Base-by-base conservation (phyloP, 2,797 vertebrate genomes). In the Microctenopoma stevenorrisi region DNA sequence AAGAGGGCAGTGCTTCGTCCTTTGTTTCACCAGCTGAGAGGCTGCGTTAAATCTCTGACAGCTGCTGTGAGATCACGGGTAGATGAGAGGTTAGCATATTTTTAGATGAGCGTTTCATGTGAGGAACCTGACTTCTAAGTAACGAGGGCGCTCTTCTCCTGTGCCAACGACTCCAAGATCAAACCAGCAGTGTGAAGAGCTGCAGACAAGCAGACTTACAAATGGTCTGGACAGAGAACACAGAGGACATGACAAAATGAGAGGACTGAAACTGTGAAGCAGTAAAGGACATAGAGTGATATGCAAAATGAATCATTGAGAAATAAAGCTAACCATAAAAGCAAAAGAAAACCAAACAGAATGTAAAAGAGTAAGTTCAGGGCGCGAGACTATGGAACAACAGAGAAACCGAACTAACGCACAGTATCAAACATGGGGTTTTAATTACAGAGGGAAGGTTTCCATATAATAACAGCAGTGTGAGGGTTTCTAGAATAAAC, bases 1-100 rank as follows among this genome's bases (percentile, higher is more conserved):
- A 74, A 81, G 63, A 73, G 56, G 58, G 64, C 64, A 74, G 69
- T 30, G 76, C 72, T 76, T 49, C 59, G 75, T 51, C 65, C 54
- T 79, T 78, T 83, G 82, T 85, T 85, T 85, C 73, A 73, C 73
- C 58, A 74, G 78, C 76, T 64, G 76, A 77, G 75, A 82, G 46
- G 67, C 15, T 14, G 60, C 72, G 77, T 68, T 81, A 12, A 4
- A 60, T 61, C 68, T 80, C 78, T 72, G 81, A 74, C 65, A 76
- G 79, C 66, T 64, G 74, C 79, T 72, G 78, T 54, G 76, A 84
- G 82, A 85, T 88, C 80, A 68, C 74, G 74, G 67, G 25, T 49
- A 79, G 85, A 91, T 83, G 73, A 89, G 82, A 78, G 70, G 82
- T 85, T 81, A 73, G 79, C 81, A 73, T 89, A 89, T 90, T 91